phyloP scores from a whole-genome alignment of 23 tunicate genomes.

The Ciona savignyi region DNA sequence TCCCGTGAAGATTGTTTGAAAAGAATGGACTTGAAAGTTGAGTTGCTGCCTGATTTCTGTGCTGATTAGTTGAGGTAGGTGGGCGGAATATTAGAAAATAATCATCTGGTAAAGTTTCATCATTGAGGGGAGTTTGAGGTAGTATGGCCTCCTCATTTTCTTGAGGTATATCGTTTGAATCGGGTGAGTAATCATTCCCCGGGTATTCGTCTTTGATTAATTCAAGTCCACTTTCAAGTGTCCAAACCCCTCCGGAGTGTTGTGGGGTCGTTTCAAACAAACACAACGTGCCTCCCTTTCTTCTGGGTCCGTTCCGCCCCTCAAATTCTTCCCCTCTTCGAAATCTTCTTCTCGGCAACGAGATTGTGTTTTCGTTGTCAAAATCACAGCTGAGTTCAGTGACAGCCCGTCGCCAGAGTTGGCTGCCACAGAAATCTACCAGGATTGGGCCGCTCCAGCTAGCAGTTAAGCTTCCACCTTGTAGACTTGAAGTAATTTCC shows the following conservation, averaged over 20 bases:
- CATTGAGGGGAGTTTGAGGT: background rate
- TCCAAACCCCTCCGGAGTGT: constrained; percentile 13
- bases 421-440: constrained; percentile 38
- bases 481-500: background rate
- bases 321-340: background rate
- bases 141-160: background rate
- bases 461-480: background rate
- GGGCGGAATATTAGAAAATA: constrained; percentile 27
- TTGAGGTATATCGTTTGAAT: background rate
- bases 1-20: constrained; percentile 23
- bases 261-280: constrained; percentile 20
- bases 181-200: background rate
- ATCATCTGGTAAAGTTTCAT: constrained; percentile 8
- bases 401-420: constrained; percentile 43
- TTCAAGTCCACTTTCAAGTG: constrained; percentile 4
- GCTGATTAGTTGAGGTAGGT: constrained; percentile 12
- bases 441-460: constrained; percentile 17
- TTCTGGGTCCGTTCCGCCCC: constrained; percentile 1
- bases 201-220: constrained; percentile 6
- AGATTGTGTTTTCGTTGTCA: constrained; percentile 23
- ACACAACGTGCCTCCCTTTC: constrained; percentile 53
- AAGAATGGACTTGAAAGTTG: constrained; percentile 56
- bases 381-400: constrained; percentile 83
- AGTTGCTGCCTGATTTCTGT: background rate
- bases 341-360: constrained; percentile 5